Base-by-base conservation (phyloP, 2,888 invertebrate species). In the Xylota segnis region DNA sequence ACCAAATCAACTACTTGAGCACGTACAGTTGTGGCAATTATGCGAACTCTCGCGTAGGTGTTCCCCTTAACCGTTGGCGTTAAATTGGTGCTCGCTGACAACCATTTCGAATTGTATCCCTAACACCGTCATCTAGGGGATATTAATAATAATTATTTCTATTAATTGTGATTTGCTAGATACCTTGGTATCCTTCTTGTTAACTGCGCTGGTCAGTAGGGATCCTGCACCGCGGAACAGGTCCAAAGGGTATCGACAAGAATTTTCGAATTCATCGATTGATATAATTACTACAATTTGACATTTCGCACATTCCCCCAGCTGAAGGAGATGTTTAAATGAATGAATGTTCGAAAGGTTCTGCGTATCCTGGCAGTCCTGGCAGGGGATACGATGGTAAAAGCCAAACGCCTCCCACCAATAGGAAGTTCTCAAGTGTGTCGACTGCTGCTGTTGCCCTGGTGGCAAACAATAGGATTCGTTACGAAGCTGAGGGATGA, bases 21-120 rank as follows among this genome's bases (percentile, higher is more conserved):
- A 89, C 89, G 89, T 88, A 88, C 88, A 71, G 88, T 88, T 88
- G 88, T 87, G 88, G 89, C 89, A 89, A 89, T 89, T 89, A 88
- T 78, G 70, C 70, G 32, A 88, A 88, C 81, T 87, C 87, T 87
- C 87, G 87, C 87, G 87, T 88, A 88, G 87, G 87, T 88, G 83
- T 88, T 75, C 61, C 71, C 29, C 56, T 66, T 72, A 72, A 68
- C 52, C 71, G 29, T 61, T 18, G 58, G 23, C 23, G 23, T 61
- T 27, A 68, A 59, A 75, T 63, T 52, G 18, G 47, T 27, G 9
- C 18, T 29, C 18, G 10, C 52, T 32, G n/a, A 2, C 54, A 68
- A 7, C n/a, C 43, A 34, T 14, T 37, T 32, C 23, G 12, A 47
- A 65, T 23, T 65, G 40, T 34, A 52, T 50, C 47, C 76, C 18